Conservation (phyloP, 2,113 vertebrate genomes). For the Clupea harengus region DNA sequence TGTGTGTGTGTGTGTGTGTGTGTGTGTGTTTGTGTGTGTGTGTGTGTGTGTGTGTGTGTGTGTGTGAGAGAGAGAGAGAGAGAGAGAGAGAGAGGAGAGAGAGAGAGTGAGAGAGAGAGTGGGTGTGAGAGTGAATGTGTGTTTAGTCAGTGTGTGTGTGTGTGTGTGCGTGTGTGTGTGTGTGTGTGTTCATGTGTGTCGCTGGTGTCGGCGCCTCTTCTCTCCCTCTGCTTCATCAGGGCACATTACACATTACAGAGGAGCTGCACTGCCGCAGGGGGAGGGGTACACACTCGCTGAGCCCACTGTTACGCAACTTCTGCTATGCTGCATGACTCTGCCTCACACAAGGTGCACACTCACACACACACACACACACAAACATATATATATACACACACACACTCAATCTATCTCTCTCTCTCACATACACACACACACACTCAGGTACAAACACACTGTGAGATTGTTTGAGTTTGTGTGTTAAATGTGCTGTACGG, state of each 20-base stretch:
- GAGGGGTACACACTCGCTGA: slow-evolving; percentile 57
- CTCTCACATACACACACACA: not conserved
- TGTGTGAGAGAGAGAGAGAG: not conserved
- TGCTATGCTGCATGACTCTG: slow-evolving; percentile 27
- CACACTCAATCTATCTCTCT: not conserved
- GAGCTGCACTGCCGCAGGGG: slow-evolving; percentile 61
- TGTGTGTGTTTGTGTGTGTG: not conserved
- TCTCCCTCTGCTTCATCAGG: slow-evolving; percentile 66
- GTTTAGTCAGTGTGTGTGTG: not conserved
- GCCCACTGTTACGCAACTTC: slow-evolving; percentile 60
- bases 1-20: not conserved
- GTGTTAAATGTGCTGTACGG: not conserved
- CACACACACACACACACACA: not conserved
- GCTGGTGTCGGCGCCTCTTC: slow-evolving; percentile 57
- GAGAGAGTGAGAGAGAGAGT: not conserved
- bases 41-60: not conserved
- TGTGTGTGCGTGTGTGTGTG: not conserved
- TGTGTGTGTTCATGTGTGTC: not conserved
- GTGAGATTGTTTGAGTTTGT: not conserved
- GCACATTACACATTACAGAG: slow-evolving; percentile 61
- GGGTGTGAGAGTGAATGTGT: not conserved
- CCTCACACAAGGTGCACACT: not conserved
- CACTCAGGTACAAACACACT: not conserved
- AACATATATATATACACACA: not conserved
- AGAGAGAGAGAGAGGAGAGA: no score